These are phyloP conservation scores for Coracopsis vasa DNA, from an alignment of 2,113 vertebrate species.

Conservation along the genomic window DNA sequence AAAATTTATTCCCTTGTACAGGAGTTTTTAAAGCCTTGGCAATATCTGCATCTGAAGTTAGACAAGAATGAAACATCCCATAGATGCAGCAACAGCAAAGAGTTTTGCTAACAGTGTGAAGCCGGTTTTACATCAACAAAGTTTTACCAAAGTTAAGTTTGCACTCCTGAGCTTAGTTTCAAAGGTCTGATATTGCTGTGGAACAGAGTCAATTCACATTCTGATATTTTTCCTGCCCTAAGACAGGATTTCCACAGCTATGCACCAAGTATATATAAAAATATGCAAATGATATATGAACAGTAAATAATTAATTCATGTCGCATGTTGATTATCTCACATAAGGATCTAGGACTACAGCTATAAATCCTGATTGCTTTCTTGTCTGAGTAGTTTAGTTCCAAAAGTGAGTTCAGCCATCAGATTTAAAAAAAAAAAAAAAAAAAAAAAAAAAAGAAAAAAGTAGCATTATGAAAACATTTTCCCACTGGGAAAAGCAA, in stretches of 20 bases:
- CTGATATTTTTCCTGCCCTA: background rate
- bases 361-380: background rate
- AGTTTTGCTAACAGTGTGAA: background rate
- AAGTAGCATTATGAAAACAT: background rate
- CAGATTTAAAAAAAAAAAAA: background rate
- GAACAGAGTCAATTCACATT: background rate
- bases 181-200: background rate
- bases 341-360: background rate
- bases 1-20: background rate
- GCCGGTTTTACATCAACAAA: background rate
- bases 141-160: background rate
- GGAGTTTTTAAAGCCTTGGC: background rate
- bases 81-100: background rate
- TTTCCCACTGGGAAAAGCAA: background rate
- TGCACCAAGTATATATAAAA: background rate
- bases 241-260: background rate
- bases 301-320: background rate
- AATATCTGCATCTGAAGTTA: background rate
- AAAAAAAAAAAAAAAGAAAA: accelerated
- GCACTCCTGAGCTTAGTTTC: background rate
- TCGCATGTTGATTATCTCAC: background rate
- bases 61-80: background rate
- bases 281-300: background rate
- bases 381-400: background rate
- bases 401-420: background rate